Percentiles rank a stretch among this genome's conserved stretches.
Conservation (phyloP, 2,888 invertebrate genomes). For the Calameuta idolon region DNA sequence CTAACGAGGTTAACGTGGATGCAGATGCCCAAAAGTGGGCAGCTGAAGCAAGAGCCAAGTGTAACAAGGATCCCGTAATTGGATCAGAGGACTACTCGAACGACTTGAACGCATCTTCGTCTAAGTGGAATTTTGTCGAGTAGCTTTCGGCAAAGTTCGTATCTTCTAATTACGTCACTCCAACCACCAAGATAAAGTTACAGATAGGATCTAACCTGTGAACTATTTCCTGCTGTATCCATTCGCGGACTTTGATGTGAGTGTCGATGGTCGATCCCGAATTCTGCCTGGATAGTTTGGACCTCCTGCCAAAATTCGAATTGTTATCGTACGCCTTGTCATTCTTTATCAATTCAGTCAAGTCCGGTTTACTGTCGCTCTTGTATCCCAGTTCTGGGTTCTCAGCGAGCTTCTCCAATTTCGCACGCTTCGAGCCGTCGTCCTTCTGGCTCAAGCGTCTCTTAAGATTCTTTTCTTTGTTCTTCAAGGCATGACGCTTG, state of each 20-base stretch:
- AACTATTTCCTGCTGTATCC: slow-evolving; percentile 86
- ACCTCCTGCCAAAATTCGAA: slow-evolving; percentile 71
- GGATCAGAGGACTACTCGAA: slow-evolving; percentile 3
- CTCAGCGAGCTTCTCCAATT: slow-evolving; percentile 68
- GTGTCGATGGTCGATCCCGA: slow-evolving; percentile 87
- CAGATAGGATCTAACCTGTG: slow-evolving; percentile 66
- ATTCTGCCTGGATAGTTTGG: slow-evolving; percentile 78
- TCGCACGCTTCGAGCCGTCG: slow-evolving; percentile 65
- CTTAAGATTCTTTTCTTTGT: slow-evolving; percentile 68
- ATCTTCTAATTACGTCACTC: slow-evolving; percentile 7
- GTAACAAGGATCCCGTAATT: background rate
- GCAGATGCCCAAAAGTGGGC: background rate
- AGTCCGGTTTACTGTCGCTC: slow-evolving; percentile 64
- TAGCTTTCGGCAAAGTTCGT: background rate
- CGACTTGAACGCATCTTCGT: background rate
- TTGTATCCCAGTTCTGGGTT: slow-evolving; percentile 70
- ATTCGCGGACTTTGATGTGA: slow-evolving; percentile 86
- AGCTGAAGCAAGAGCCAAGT: background rate
- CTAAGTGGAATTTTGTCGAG: background rate
- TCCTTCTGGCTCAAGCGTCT: slow-evolving; percentile 68
- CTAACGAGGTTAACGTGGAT: background rate
- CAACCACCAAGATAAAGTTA: slow-evolving; percentile 25
- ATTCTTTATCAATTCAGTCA: slow-evolving; percentile 63
- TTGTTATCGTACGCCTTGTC: slow-evolving; percentile 66
- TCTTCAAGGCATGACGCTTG: slow-evolving; percentile 73